Percentiles rank a stretch among this genome's conserved stretches.
Evolutionary conservation across 2,113 vertebrate genomes (phyloP).

Genomic region (Eira barbara): DNA sequence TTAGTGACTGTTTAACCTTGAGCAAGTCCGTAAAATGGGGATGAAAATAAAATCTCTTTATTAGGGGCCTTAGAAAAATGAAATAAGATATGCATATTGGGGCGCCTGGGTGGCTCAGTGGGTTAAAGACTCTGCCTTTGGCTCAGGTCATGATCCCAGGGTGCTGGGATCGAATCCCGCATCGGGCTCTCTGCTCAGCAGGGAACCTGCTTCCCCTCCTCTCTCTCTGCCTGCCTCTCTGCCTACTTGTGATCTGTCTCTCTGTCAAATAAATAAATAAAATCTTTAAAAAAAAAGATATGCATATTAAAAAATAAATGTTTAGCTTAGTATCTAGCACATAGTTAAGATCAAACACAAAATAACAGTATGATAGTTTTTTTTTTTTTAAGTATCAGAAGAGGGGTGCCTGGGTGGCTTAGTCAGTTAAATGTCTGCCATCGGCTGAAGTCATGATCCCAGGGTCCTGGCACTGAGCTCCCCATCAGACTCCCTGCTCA

Average conservation of each 20-base stretch:
- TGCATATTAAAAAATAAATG: neutral
- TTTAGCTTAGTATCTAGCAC: neutral
- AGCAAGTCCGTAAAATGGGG: neutral
- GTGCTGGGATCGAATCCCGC: too few species aligned
- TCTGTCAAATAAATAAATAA: too few species aligned
- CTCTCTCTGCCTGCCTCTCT: too few species aligned
- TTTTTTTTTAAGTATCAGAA: neutral
- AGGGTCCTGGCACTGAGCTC: neutral
- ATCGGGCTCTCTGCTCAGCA: too few species aligned
- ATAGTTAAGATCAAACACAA: neutral
- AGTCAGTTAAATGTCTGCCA: neutral
- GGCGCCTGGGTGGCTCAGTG: too few species aligned
- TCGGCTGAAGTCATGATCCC: neutral
- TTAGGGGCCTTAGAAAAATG: neutral
- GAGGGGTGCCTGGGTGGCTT: neutral
- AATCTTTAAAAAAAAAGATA: neutral
- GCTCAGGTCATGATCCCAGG: too few species aligned
- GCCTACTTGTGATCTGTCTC: too few species aligned
- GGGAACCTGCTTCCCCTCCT: too few species aligned
- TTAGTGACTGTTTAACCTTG: neutral
- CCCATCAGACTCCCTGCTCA: neutral
- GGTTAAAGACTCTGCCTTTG: too few species aligned
- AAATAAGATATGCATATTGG: neutral
- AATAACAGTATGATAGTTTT: neutral
- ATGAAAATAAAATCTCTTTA: neutral